Evolutionary conservation across 2,797 vertebrate genomes (phyloP), one percentile per base, ranked within the genome.

Genomic region (Gouania willdenowi): DNA sequence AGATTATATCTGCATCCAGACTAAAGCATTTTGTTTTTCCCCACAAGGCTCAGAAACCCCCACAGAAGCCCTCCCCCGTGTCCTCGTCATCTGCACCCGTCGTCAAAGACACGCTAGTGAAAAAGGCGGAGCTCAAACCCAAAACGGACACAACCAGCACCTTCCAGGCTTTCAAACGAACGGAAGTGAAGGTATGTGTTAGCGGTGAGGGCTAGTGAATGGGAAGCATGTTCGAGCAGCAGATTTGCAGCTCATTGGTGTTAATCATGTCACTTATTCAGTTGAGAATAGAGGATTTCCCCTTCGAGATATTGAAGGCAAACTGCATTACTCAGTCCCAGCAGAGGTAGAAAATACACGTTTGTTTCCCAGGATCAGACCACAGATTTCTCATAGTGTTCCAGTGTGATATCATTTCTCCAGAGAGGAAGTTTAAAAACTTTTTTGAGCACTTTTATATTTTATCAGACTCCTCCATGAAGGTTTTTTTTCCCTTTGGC

Each of bases 81-180:
- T 90, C 90, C 9, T 88, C 89, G 31, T 91, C 91, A 11, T 89
- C 89, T 12, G 89, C 85, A 13, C 94, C 94, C 0, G 88, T 91
- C 56, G 87, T 94, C 42, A 99, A 99, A 79, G 97, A 99, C 65
- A 90, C 92, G 0, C 61, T 94, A 61, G 92, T 97, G 52, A 98
- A 94, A 76, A 99, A 98, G 76, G 76, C 92, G 1, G 97, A 98
- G 82, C 70, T 92, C 23, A 98, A 98, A 66, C 75, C 90, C 50
- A 98, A 97, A 67, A 75, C 87, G 15, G 97, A 99, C 63, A 88
- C 89, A 3, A 12, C 90, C 38, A 88, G 91, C 64, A 90, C 94
- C 49, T 99, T 99, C 73, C 89, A 93, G 59, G 96, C 97, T 3
- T 99, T 99, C 79, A 99, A 99, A 81, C 93, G 96, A 77, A 83